Evolutionary conservation across 2,113 vertebrate genomes (phyloP), one percentile per base, ranked within the genome.

Genomic region (Hoplias malabaricus): DNA sequence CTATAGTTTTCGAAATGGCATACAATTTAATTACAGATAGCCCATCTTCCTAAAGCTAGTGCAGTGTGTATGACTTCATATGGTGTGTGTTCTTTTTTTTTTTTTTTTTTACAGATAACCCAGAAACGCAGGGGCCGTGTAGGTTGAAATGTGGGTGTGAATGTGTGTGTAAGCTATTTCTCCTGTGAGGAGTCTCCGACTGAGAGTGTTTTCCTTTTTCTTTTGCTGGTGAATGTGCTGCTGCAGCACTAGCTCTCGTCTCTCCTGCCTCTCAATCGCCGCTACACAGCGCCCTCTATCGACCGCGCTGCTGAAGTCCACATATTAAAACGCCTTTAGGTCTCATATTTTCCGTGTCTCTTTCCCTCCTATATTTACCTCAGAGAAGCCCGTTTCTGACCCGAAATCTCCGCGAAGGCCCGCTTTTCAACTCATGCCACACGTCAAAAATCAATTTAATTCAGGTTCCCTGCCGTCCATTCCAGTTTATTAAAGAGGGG

Each of bases 241-340:
- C 65, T 76, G 66, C 48, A 9, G 56, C 54, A 80, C 88, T 83
- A 82, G 86, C 36, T 40, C 74, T 53, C 82, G 68, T 56, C 84
- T 59, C 71, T 31, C 84, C n/a, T n/a, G n/a, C n/a, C n/a, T n/a
- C n/a, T n/a, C 43, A 80, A 89, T 88, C 88, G 84, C 88, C 88
- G 81, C 91, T 88, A 65, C 81, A 85, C 77, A 84, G 87, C 91
- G 91, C 92, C 92, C 91, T 92, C 92, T 92, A 82, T 93, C 77
- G 92, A 75, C 84, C 46, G 50, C 38, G 75, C 33, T 2, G 14
- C 48, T 43, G 11, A 61, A n/a, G n/a, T 63, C 61, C 21, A 13
- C 19, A 36, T 50, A 53, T 61, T 33, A 33, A n/a, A n/a, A 73
- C 48, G 16, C 43, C n/a, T 19, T 21, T 61, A 61, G 57, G 57